A percentile compares a stretch with the other conserved stretches of the same genome.
These are phyloP conservation scores for Monochamus saltuarius DNA, from an alignment of 1,140 invertebrate genomes.

Conservation along the genomic window DNA sequence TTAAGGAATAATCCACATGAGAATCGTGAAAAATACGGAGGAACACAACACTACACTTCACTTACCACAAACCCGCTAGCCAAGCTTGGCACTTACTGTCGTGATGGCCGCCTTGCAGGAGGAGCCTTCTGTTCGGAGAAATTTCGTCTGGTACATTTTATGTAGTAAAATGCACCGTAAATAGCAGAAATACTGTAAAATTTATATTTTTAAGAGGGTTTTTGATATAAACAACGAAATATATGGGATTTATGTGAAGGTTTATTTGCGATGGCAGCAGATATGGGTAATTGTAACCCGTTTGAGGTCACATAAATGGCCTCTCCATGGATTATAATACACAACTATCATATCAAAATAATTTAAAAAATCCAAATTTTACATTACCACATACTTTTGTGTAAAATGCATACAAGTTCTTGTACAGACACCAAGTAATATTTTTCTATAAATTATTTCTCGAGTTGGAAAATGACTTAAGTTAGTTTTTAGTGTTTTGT, in stretches of 20 bases:
- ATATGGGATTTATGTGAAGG: not conserved
- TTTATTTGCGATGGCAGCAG: not conserved
- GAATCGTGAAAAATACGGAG: constrained; percentile 51
- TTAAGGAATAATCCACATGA: constrained; percentile 47
- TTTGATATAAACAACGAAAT: not conserved
- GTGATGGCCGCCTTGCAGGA: constrained; percentile 47
- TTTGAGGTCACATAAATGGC: constrained; percentile 13
- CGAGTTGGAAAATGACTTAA: not conserved
- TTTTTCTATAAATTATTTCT: no score
- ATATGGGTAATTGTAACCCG: not conserved
- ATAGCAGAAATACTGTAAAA: constrained; percentile 33
- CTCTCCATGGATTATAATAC: not conserved
- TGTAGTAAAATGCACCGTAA: constrained; percentile 1
- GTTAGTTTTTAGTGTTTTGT: not conserved
- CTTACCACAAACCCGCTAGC: constrained; percentile 49
- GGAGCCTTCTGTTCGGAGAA: constrained; percentile 18
- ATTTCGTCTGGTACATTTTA: not conserved
- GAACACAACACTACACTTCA: constrained; percentile 51
- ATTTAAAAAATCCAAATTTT: not conserved
- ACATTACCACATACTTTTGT: not conserved
- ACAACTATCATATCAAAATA: not conserved
- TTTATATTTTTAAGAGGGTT: constrained; percentile 20
- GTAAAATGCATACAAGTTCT: no score
- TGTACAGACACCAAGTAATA: no score
- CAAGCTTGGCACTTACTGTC: constrained; percentile 49